Evolutionary conservation across 2,888 invertebrate species (phyloP).

Genomic region (Brachycybe producta): DNA sequence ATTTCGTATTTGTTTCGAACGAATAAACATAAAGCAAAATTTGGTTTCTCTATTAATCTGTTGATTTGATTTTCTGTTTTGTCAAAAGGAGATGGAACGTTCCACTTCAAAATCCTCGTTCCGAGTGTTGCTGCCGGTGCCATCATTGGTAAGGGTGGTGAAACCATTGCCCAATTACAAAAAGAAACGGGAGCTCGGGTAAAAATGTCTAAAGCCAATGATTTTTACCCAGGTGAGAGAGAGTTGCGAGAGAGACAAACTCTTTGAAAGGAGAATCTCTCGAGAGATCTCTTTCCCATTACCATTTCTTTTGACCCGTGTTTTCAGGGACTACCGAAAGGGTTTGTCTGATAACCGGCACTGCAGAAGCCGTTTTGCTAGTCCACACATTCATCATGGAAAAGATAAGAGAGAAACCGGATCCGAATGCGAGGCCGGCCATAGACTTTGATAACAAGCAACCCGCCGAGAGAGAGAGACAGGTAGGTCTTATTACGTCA

Average conservation of each 20-base stretch:
- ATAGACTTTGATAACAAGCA: conserved; percentile 65
- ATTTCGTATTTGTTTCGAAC: too few relatives aligned
- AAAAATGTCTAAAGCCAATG: conserved; percentile 98
- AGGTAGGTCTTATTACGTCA: conserved; percentile 41
- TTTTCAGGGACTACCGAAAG: conserved; percentile 76
- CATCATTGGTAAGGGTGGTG: conserved; percentile 98
- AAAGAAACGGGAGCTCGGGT: conserved; percentile 94
- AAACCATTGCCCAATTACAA: conserved; percentile 94
- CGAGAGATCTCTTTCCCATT: conserved; percentile 3
- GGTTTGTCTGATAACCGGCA: conserved; percentile 84
- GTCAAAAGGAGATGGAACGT: conserved; percentile 63
- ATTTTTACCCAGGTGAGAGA: conserved; percentile 86
- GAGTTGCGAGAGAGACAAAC: background rate
- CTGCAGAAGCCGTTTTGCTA: conserved; percentile 76
- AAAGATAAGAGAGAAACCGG: conserved; percentile 88
- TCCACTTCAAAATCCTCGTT: conserved; percentile 93
- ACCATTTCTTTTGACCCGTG: conserved; percentile 13
- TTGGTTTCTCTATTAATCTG: too few relatives aligned
- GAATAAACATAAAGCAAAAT: too few relatives aligned
- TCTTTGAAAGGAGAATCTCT: background rate
- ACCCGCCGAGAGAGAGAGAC: conserved; percentile 71
- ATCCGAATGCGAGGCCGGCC: conserved; percentile 68
- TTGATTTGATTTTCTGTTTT: too few relatives aligned
- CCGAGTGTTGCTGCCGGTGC: conserved; percentile 95
- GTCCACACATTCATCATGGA: conserved; percentile 90